Evolutionary conservation across 2,113 vertebrate species (phyloP).

Genomic region (Bos indicus): DNA sequence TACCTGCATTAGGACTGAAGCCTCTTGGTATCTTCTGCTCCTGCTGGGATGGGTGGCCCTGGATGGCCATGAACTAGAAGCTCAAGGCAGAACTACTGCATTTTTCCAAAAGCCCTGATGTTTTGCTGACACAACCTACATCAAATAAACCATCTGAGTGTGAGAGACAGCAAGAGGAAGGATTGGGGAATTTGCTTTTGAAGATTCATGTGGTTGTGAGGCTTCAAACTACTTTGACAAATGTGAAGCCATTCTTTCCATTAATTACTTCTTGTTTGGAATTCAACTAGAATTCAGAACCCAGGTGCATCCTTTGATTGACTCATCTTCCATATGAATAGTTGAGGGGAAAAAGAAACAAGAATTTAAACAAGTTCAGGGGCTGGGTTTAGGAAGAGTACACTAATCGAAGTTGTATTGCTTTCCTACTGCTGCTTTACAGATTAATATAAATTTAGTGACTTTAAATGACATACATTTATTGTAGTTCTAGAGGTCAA

Average conservation of each 20-base stretch:
- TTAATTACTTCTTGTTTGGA: not conserved
- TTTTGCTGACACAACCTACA: not conserved
- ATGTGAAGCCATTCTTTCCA: not conserved
- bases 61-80: not conserved
- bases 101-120: not conserved
- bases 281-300: not conserved
- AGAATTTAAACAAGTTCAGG: not conserved
- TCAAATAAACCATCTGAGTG: not conserved
- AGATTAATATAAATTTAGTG: not conserved
- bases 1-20: conserved; percentile 45
- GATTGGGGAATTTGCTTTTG: not conserved
- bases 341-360: not conserved
- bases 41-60: no score
- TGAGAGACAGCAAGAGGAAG: not conserved
- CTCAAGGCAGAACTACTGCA: not conserved
- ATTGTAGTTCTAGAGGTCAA: not conserved
- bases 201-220: not conserved
- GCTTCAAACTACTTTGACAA: not conserved
- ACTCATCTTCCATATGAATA: not conserved
- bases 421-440: not conserved
- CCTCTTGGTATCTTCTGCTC: not conserved
- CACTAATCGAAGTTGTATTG: not conserved
- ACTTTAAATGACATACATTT: not conserved
- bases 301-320: not conserved
- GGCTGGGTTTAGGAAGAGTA: not conserved